These are phyloP conservation scores for Anoplius nigerrimus DNA, from an alignment of 2,888 invertebrate species.

Conservation along the genomic window DNA sequence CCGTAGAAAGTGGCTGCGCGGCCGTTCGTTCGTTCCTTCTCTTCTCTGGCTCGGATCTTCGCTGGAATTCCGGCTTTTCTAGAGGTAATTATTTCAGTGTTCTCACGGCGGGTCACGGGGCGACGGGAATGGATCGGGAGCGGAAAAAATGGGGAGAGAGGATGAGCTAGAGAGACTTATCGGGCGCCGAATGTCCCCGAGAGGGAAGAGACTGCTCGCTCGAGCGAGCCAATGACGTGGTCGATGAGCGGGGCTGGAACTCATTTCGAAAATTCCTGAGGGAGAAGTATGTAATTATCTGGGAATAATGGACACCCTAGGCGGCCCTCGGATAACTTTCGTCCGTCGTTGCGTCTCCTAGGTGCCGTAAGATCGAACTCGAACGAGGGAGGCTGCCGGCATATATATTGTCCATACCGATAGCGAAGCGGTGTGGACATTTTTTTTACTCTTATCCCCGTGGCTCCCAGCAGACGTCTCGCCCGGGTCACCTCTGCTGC, in stretches of 20 bases:
- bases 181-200: slow-evolving; percentile 11
- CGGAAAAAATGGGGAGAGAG: neutral
- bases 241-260: slow-evolving; percentile 44
- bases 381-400: slow-evolving; percentile 16
- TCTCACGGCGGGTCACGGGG: slow-evolving; percentile 2
- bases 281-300: slow-evolving; percentile 62
- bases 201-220: neutral
- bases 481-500: no score
- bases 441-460: slow-evolving; percentile 31
- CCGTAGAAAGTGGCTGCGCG: no score
- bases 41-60: neutral
- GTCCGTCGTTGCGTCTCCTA: slow-evolving; percentile 22
- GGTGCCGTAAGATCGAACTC: neutral
- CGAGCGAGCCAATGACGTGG: slow-evolving; percentile 19
- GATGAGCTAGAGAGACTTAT: slow-evolving; percentile 10
- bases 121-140: neutral
- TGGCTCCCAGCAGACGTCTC: no score
- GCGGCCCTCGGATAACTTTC: slow-evolving; percentile 48
- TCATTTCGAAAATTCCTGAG: slow-evolving; percentile 63
- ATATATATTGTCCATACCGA: slow-evolving; percentile 45
- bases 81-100: neutral
- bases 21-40: no score
- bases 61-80: neutral
- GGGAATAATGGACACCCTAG: slow-evolving; percentile 61
- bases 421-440: slow-evolving; percentile 40